Base-by-base conservation (phyloP, 2,888 invertebrate genomes). In the Scelioninae gen. 2 region DNA sequence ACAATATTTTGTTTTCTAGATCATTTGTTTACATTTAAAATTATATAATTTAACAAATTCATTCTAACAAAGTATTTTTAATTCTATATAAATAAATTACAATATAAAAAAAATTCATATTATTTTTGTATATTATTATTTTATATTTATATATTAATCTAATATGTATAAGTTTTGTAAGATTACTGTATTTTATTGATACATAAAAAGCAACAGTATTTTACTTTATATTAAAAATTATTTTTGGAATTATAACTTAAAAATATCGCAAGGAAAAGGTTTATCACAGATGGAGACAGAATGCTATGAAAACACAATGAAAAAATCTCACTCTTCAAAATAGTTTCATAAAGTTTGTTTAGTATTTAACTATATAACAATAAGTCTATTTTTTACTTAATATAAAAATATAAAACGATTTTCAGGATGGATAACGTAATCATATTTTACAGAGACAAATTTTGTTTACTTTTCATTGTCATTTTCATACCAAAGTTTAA, bases 271-370 rank as follows among this genome's bases (percentile, higher is more conserved):
- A 65, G 72, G 73, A 77, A 77, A 75, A 76, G 70, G 78, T 79
- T 82, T 84, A 84, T 84, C 84, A 84, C 84, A 84, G 83, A 82
- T 75, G 64, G 77, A 81, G 80, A 80, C 69, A 73, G 77, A 79
- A 25, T 76, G 76, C 48, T 64, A 77, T 78, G 76, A 80, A 81
- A 78, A 80, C 73, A 79, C 77, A 78, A 82, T 78, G 79, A 80
- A 80, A 79, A 76, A 39, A 7, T 39, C 28, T 25, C 25, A 6
- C 25, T 25, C 25, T 25, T 25, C 25, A 25, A 28, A 57, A 25
- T 61, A 74, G 60, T 63, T 31, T 19, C 43, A 7, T 18, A 60
- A 50, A 37, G 15, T 65, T 39, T 19, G 15, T 65, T 60, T 37
- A 18, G 0, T 16, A 16, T 28, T 15, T 11, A 39, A 18, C 28